These are phyloP conservation scores for Callosobruchus maculatus DNA, from an alignment of 2,888 invertebrate genomes.

Conservation along the genomic window DNA sequence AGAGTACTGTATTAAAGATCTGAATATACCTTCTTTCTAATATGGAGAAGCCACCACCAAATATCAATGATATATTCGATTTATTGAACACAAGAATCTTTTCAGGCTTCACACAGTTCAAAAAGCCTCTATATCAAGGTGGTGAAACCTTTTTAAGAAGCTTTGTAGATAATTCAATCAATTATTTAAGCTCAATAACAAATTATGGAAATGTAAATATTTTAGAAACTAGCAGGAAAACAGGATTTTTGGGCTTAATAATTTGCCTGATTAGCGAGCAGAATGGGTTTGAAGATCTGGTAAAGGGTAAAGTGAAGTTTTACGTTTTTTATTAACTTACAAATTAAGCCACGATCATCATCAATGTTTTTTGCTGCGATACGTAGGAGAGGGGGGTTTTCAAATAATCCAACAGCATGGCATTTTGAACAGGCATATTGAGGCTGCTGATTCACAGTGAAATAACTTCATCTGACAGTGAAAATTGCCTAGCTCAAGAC, in stretches of 20 bases:
- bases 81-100: slow-evolving; percentile 17
- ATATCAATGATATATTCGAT: slow-evolving; percentile 18
- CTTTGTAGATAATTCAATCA: too few species aligned
- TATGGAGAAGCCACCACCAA: slow-evolving; percentile 7
- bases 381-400: slow-evolving; percentile 5
- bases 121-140: slow-evolving; percentile 9
- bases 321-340: slow-evolving; percentile 7
- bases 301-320: neutral
- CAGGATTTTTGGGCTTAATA: slow-evolving; percentile 18
- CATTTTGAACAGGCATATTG: neutral
- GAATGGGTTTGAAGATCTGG: neutral
- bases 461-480: slow-evolving; percentile 11
- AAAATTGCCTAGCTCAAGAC: slow-evolving; percentile 12
- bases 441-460: slow-evolving; percentile 10
- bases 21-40: too few species aligned
- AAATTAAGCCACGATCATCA: slow-evolving; percentile 10
- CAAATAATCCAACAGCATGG: slow-evolving; percentile 4
- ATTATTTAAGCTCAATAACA: slow-evolving; percentile 7
- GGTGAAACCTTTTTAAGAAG: slow-evolving; percentile 4
- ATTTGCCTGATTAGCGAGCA: slow-evolving; percentile 1
- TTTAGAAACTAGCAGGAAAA: slow-evolving; percentile 15
- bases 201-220: slow-evolving; percentile 8
- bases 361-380: slow-evolving; percentile 7
- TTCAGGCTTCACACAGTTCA: slow-evolving; percentile 8
- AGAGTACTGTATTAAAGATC: too few species aligned